phyloP scores from a whole-genome alignment of 2,113 vertebrate species.

The Alethe castanea region DNA sequence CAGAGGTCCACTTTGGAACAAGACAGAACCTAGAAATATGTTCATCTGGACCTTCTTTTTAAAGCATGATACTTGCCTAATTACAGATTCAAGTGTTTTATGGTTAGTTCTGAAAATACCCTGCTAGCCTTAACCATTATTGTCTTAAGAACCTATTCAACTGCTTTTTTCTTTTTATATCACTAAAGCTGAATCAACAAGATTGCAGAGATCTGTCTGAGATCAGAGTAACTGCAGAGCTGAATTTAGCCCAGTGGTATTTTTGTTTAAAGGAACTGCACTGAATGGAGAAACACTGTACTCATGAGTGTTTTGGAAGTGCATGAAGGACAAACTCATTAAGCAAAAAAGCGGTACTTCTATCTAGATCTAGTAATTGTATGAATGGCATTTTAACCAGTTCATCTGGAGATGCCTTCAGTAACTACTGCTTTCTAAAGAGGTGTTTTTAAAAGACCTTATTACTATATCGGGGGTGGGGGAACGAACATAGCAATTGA shows the following conservation, averaged over 20 bases:
- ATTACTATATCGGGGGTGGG: not conserved
- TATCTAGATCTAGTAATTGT: not conserved
- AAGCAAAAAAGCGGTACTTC: not conserved
- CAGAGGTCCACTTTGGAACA: not conserved
- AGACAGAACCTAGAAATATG: not conserved
- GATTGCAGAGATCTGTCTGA: not conserved
- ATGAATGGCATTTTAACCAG: not conserved
- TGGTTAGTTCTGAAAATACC: not conserved
- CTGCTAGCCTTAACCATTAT: not conserved
- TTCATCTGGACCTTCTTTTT: not conserved
- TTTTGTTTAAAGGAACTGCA: conserved; percentile 6
- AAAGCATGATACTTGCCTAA: not conserved
- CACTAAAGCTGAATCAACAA: conserved; percentile 11
- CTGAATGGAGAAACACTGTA: not conserved
- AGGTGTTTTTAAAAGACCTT: not conserved
- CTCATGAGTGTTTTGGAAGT: not conserved
- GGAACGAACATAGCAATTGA: not conserved
- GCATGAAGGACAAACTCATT: not conserved
- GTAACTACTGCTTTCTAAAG: not conserved
- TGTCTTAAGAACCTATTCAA: not conserved
- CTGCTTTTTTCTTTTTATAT: not conserved
- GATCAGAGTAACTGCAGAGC: conserved; percentile 4
- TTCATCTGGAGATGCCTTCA: not conserved
- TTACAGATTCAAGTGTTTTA: not conserved
- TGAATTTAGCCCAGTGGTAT: conserved; percentile 11